Percentiles rank a stretch among this genome's conserved stretches.
These are phyloP conservation scores for Falco naumanni DNA, from an alignment of 2,797 vertebrate genomes.

Conservation along the genomic window DNA sequence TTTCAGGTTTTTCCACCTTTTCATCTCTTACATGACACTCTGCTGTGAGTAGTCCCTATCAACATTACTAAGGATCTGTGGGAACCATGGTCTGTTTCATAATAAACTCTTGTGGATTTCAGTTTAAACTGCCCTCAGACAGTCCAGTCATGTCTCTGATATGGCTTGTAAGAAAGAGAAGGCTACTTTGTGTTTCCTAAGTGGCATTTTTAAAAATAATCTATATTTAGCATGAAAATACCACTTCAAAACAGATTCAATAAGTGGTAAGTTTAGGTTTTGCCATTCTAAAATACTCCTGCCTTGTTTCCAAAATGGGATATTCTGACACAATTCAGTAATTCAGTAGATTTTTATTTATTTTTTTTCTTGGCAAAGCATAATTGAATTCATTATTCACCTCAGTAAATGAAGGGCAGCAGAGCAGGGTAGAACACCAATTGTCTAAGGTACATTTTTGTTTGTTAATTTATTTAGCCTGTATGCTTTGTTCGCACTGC, in stretches of 20 bases:
- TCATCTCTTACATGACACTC: not conserved
- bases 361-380: not conserved
- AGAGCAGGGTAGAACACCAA: slow-evolving; percentile 35
- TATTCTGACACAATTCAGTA: not conserved
- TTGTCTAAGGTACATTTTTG: slow-evolving; percentile 47
- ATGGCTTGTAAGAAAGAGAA: not conserved
- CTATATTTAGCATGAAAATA: not conserved
- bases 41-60: not conserved
- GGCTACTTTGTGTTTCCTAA: not conserved
- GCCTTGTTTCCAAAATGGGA: not conserved
- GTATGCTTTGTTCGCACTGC: slow-evolving; percentile 45
- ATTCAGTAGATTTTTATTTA: too few relatives aligned
- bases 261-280: not conserved
- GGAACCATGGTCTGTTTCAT: not conserved
- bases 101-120: not conserved
- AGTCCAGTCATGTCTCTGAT: not conserved
- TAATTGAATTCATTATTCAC: slow-evolving; percentile 50
- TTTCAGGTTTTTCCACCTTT: not conserved
- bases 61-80: not conserved
- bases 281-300: not conserved
- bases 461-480: slow-evolving; percentile 31
- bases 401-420: slow-evolving; percentile 23
- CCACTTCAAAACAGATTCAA: not conserved
- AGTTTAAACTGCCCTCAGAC: not conserved
- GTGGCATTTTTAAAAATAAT: not conserved